Conservation (phyloP, 2,797 vertebrate species). For the Mastacembelus armatus region DNA sequence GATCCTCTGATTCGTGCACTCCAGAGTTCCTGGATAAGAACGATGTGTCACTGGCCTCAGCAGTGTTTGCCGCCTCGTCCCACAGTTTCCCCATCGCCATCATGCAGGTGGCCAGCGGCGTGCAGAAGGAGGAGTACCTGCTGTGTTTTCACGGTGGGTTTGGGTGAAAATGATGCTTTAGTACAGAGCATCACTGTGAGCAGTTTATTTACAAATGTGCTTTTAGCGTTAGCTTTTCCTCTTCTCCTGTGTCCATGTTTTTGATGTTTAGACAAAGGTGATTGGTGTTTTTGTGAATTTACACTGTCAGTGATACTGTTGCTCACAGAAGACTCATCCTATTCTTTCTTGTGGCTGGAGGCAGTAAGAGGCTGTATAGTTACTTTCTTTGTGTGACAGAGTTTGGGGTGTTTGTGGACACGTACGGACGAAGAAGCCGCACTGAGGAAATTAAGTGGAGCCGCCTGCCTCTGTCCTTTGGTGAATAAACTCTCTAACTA, state of each 20-base stretch:
- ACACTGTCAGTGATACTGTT: background rate
- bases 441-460: slow-evolving; percentile 98
- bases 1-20: background rate
- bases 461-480: slow-evolving; percentile 96
- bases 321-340: background rate
- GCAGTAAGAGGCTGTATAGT: background rate
- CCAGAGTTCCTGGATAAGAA: slow-evolving; percentile 99
- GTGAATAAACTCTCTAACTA: slow-evolving; percentile 74
- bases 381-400: slow-evolving; percentile 78
- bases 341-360: background rate
- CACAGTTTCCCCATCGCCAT: slow-evolving; percentile 98
- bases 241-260: background rate
- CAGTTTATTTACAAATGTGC: background rate
- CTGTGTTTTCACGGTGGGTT: slow-evolving; percentile 95
- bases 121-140: slow-evolving; percentile 96
- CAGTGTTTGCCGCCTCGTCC: slow-evolving; percentile 93
- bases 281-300: background rate
- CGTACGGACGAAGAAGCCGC: slow-evolving; percentile 94
- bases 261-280: too few relatives aligned
- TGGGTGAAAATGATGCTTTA: background rate
- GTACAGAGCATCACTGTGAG: background rate
- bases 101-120: slow-evolving; percentile 92
- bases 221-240: background rate
- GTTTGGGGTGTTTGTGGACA: slow-evolving; percentile 98
- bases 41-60: slow-evolving; percentile 93